Conservation (phyloP, 2,113 vertebrate genomes). For the Dromiciops gliroides region DNA sequence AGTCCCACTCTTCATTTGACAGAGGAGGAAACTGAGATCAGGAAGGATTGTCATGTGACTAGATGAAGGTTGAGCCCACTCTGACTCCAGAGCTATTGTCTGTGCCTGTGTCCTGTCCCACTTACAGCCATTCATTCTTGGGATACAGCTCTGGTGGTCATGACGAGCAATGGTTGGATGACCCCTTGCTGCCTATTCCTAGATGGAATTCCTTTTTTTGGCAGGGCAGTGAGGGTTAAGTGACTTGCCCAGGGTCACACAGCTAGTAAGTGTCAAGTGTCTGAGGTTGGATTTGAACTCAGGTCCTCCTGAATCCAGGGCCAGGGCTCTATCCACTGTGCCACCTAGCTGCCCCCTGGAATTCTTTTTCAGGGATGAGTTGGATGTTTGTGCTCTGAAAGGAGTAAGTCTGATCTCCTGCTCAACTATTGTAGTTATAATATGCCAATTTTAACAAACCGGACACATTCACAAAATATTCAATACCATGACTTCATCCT, state of each 20-base stretch:
- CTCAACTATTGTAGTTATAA: not conserved
- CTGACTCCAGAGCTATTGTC: too few species aligned
- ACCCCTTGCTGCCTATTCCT: not conserved
- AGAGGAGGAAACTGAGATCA: not conserved
- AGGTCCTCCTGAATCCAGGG: too few species aligned
- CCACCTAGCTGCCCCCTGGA: too few species aligned
- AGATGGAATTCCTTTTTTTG: not conserved
- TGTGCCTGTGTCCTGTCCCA: not conserved
- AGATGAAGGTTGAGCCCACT: not conserved
- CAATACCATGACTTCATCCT: not conserved
- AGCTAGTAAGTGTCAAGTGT: too few species aligned
- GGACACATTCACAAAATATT: not conserved
- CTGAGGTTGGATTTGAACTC: too few species aligned
- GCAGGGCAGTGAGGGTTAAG: too few species aligned
- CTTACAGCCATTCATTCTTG: not conserved
- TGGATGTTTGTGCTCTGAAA: not conserved
- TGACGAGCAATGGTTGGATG: too few species aligned
- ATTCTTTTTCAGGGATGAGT: not conserved
- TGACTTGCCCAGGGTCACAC: too few species aligned
- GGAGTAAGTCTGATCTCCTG: not conserved
- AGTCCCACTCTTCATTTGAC: not conserved
- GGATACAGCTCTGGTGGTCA: not conserved
- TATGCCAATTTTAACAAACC: conserved; percentile 35
- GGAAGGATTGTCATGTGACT: not conserved
- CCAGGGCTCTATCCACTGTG: too few species aligned